phyloP scores from a whole-genome alignment of 1,140 invertebrate genomes.

The Scaptomyza montana region DNA sequence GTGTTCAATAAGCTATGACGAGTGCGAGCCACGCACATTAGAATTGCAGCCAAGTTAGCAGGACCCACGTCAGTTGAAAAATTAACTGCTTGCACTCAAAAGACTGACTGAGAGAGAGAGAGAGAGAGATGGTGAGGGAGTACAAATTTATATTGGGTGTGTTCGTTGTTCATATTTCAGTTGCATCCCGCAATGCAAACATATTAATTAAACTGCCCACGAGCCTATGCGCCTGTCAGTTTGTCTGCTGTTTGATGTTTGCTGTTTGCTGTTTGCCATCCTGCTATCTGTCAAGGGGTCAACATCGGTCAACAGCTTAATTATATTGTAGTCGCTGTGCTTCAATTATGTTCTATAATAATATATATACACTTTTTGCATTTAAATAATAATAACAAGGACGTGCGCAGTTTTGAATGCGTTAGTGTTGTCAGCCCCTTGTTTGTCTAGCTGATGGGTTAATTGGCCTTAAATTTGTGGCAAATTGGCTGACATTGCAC shows the following conservation, averaged over 20 bases:
- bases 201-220: slow-evolving; percentile 73
- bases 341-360: slow-evolving; percentile 46
- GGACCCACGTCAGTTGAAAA: slow-evolving; percentile 52
- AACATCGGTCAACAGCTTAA: slow-evolving; percentile 69
- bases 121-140: neutral
- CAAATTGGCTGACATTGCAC: slow-evolving; percentile 46
- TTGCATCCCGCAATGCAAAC: slow-evolving; percentile 57
- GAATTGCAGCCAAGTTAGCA: slow-evolving; percentile 41
- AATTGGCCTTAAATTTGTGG: slow-evolving; percentile 74
- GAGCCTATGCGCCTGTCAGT: slow-evolving; percentile 73
- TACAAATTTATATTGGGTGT: slow-evolving; percentile 38
- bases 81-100: slow-evolving; percentile 50
- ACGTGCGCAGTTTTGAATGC: slow-evolving; percentile 40
- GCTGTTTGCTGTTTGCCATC: slow-evolving; percentile 10
- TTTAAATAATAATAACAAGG: slow-evolving; percentile 66
- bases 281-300: slow-evolving; percentile 41
- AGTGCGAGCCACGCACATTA: slow-evolving; percentile 42
- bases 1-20: slow-evolving; percentile 76
- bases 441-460: slow-evolving; percentile 63
- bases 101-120: slow-evolving; percentile 6
- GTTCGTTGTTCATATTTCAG: slow-evolving; percentile 28
- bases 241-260: slow-evolving; percentile 15
- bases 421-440: slow-evolving; percentile 8
- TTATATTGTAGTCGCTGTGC: slow-evolving; percentile 52
- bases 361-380: slow-evolving; percentile 11